A percentile compares a stretch with the other conserved stretches of the same genome.
These are phyloP conservation scores for Actinemys pallida DNA, from an alignment of 2,113 vertebrate genomes.

Conservation along the genomic window DNA sequence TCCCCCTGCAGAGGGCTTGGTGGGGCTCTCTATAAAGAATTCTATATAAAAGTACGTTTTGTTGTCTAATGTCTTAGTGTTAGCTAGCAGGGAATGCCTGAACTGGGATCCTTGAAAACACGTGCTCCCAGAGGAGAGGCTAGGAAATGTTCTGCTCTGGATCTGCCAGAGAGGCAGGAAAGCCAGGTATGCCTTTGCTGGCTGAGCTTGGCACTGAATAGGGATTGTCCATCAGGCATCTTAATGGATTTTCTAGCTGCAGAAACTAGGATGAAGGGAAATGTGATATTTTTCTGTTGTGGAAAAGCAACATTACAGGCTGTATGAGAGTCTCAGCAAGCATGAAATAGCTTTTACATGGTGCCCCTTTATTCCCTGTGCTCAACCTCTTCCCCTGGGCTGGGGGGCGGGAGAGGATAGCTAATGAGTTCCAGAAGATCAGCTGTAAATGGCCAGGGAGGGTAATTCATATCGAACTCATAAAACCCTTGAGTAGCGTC, in stretches of 20 bases:
- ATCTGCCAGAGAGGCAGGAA: neutral
- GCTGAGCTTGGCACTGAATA: neutral
- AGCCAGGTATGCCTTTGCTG: neutral
- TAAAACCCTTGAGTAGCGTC: conserved; percentile 78
- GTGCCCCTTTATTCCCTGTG: neutral
- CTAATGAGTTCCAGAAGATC: conserved; percentile 82
- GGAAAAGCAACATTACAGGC: conserved; percentile 11
- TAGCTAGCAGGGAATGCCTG: neutral
- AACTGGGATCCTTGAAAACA: neutral
- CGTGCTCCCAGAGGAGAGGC: neutral
- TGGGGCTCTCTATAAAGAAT: neutral
- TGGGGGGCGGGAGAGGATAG: conserved; percentile 1
- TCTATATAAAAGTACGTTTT: neutral
- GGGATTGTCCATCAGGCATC: neutral
- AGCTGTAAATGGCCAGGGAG: conserved; percentile 67
- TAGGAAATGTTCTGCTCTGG: neutral
- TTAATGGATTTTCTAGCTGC: conserved; percentile 6
- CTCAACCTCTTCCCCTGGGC: fast-evolving
- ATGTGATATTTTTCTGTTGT: conserved; percentile 34
- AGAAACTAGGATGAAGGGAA: neutral
- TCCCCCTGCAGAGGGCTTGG: neutral
- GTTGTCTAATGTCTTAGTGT: neutral
- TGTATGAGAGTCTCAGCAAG: neutral
- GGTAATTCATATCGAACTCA: conserved; percentile 77
- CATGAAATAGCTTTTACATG: neutral